Percentiles rank a stretch among this genome's conserved stretches.
Conservation (phyloP, 2,113 vertebrate genomes). For the Sula dactylatra region DNA sequence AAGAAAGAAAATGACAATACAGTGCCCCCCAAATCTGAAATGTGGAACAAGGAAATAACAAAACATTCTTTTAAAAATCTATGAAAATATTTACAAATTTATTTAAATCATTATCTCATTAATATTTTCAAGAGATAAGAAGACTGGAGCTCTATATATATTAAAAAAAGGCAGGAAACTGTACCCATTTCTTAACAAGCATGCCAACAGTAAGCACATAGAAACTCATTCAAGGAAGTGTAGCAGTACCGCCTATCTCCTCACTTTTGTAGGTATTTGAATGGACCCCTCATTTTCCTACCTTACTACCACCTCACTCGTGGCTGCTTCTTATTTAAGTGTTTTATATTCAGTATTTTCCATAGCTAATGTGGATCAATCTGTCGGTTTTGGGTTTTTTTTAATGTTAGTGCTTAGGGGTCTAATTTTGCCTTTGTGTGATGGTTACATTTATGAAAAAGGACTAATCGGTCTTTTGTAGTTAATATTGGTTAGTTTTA, state of each 20-base stretch:
- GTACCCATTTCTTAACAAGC: background rate
- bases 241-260: background rate
- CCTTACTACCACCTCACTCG: background rate
- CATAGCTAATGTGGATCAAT: background rate
- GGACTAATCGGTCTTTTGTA: background rate
- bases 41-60: background rate
- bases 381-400: background rate
- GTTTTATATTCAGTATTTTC: background rate
- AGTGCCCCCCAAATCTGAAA: background rate
- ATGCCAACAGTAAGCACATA: background rate
- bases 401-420: background rate
- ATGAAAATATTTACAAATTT: background rate
- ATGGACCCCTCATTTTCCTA: background rate
- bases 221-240: background rate
- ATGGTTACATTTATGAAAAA: background rate
- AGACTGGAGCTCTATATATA: background rate
- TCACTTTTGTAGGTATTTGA: background rate
- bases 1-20: background rate
- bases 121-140: background rate
- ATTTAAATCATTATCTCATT: background rate
- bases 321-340: background rate
- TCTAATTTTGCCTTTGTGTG: background rate
- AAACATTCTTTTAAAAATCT: background rate
- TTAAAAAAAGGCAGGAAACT: background rate
- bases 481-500: background rate